These are phyloP conservation scores for Carposina sasakii DNA, from an alignment of 1,140 invertebrate species.

Conservation along the genomic window DNA sequence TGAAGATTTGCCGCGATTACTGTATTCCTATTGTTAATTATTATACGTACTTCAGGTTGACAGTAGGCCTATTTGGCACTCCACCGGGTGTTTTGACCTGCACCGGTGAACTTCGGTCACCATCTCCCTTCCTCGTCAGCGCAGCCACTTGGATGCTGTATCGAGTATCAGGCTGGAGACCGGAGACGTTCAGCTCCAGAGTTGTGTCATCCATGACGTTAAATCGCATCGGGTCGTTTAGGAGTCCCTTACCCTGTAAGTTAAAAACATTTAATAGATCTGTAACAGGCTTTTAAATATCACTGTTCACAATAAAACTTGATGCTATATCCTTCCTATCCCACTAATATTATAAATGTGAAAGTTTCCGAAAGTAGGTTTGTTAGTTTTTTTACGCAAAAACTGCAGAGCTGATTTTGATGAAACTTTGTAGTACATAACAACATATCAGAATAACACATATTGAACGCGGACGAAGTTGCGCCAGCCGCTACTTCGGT, in stretches of 20 bases:
- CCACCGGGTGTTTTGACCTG: slow-evolving; percentile 93
- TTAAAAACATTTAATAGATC: no score
- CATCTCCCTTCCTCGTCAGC: slow-evolving; percentile 95
- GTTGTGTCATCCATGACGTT: slow-evolving; percentile 86
- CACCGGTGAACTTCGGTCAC: slow-evolving; percentile 87
- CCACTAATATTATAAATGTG: no score
- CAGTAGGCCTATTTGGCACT: slow-evolving; percentile 89
- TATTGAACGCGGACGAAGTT: no score
- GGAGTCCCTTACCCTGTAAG: slow-evolving; percentile 84
- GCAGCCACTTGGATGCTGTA: slow-evolving; percentile 96
- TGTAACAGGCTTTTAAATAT: no score
- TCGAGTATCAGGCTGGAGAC: slow-evolving; percentile 92
- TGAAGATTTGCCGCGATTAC: no score
- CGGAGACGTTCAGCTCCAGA: slow-evolving; percentile 87
- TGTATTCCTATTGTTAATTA: slow-evolving; percentile 13
- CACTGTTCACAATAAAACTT: no score
- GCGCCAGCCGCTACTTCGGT: no score
- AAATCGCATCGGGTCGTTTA: slow-evolving; percentile 88
- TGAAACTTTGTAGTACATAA: no score
- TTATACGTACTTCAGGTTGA: slow-evolving; percentile 84
- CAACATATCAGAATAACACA: slow-evolving; percentile 1
- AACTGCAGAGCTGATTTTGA: no score
- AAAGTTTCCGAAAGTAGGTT: no score
- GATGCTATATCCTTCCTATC: no score
- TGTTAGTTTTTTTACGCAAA: no score